phyloP scores from a whole-genome alignment of 2,797 vertebrate species.

The Aselliscus stoliczkanus region DNA sequence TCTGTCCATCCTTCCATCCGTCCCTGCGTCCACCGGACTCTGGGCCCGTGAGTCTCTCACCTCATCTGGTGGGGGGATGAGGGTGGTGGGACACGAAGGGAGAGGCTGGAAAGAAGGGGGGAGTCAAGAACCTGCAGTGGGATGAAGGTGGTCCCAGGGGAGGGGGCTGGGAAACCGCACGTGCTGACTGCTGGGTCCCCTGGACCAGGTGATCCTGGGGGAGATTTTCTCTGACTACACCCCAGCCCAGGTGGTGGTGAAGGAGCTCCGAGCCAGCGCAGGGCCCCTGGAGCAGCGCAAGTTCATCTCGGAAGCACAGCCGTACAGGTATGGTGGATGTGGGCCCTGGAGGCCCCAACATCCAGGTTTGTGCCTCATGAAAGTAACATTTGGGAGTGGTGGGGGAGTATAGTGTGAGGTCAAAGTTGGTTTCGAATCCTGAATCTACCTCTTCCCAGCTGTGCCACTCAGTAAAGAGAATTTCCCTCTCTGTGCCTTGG shows the following conservation, averaged over 20 bases:
- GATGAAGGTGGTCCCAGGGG: neutral
- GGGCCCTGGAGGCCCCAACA: neutral
- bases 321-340: slow-evolving; percentile 86
- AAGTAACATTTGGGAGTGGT: neutral
- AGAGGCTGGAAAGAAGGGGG: neutral
- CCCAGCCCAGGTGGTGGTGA: slow-evolving; percentile 92
- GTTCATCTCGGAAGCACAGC: slow-evolving; percentile 93
- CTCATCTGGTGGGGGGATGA: neutral
- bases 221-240: slow-evolving; percentile 93
- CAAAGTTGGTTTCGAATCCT: neutral
- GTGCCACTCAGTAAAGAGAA: neutral
- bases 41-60: slow-evolving; percentile 71
- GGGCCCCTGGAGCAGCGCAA: slow-evolving; percentile 93
- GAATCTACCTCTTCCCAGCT: neutral
- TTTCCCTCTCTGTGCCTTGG: neutral
- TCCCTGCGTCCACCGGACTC: slow-evolving; percentile 65
- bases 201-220: slow-evolving; percentile 90
- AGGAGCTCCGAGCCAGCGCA: slow-evolving; percentile 91
- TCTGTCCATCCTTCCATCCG: slow-evolving; percentile 66
- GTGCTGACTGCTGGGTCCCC: neutral
- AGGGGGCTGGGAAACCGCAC: neutral
- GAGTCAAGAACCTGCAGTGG: neutral
- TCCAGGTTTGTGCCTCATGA: too few relatives aligned
- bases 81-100: neutral
- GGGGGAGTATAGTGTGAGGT: neutral